Evolutionary conservation across 2,113 vertebrate genomes (phyloP), one percentile per base, ranked within the genome.

Genomic region (Axis porcinus): DNA sequence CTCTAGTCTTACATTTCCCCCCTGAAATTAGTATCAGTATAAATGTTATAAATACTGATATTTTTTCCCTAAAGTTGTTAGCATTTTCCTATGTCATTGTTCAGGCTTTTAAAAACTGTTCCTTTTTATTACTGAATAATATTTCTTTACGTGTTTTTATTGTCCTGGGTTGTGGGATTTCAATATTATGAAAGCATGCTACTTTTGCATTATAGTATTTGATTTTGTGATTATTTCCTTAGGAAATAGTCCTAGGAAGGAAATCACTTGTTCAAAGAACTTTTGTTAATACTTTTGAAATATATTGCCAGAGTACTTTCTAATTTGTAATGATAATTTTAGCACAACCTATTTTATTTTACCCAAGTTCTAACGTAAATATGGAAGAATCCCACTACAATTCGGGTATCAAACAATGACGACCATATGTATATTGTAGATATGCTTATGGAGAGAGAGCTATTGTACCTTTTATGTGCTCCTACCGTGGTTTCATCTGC

Each of bases 211-310:
- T 36, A 76, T 58, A 78, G 54, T 86, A 85, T 92, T 94, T 89
- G 23, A 92, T 83, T 96, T 86, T 96, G 4, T 90, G 50, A 45
- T 88, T 33, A 79, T 95, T 97, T 97, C 45, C 64, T 92, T 92
- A 55, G 60, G n/a, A 89, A 89, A 86, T 86, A 96, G n/a, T 94
- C 50, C 55, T 89, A 60, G 33, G 57, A 92, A 84, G 76, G 82
- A 89, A 92, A 91, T 92, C 60, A 70, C 14, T 89, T 96, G 1
- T 60, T 94, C 47, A 97, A 79, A 89, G 50, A 92, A 12, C 33
- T 90, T 78, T 94, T 74, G 36, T 92, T 92, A 96, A 50, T 88
- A 17, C 28, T 93, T 97, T 93, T 76, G 76, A 54, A 54, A 6
- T 83, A 50, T 93, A 5, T 86, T 88, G n/a, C 43, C 8, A 70